These are phyloP conservation scores for Hiodon tergisus DNA, from an alignment of 2,113 vertebrate genomes.

Conservation along the genomic window DNA sequence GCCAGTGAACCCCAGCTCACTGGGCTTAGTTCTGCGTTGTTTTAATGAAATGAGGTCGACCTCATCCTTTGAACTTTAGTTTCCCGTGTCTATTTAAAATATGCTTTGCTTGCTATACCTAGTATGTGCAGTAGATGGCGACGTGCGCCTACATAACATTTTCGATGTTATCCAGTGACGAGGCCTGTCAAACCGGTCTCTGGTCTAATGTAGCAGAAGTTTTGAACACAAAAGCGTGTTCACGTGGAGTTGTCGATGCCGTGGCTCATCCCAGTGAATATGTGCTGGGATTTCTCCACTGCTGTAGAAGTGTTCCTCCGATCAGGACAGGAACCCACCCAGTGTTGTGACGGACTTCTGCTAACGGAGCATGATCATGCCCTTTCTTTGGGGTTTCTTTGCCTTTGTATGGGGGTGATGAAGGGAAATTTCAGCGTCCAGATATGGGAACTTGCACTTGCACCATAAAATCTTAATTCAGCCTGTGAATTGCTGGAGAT, in stretches of 20 bases:
- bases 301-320: background rate
- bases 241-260: too few relatives aligned
- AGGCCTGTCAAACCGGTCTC: background rate
- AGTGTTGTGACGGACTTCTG: too few relatives aligned
- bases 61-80: too few relatives aligned
- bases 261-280: too few relatives aligned
- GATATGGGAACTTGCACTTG: too few relatives aligned
- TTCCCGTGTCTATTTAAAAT: background rate
- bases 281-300: background rate
- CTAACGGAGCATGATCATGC: background rate
- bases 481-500: too few relatives aligned
- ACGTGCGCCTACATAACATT: background rate
- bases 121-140: slow-evolving; percentile 8
- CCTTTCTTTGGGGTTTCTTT: background rate
- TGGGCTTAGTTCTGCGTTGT: background rate
- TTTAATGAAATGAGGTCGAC: too few relatives aligned
- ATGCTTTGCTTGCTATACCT: background rate
- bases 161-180: background rate
- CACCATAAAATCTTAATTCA: too few relatives aligned
- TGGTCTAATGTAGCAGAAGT: background rate
- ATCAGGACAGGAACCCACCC: too few relatives aligned
- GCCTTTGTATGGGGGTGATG: background rate
- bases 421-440: background rate
- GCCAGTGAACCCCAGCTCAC: too few relatives aligned
- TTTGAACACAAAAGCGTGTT: background rate